A percentile compares a stretch with the other conserved stretches of the same genome.
These are phyloP conservation scores for Battus philenor DNA, from an alignment of 1,140 invertebrate species.

Conservation along the genomic window DNA sequence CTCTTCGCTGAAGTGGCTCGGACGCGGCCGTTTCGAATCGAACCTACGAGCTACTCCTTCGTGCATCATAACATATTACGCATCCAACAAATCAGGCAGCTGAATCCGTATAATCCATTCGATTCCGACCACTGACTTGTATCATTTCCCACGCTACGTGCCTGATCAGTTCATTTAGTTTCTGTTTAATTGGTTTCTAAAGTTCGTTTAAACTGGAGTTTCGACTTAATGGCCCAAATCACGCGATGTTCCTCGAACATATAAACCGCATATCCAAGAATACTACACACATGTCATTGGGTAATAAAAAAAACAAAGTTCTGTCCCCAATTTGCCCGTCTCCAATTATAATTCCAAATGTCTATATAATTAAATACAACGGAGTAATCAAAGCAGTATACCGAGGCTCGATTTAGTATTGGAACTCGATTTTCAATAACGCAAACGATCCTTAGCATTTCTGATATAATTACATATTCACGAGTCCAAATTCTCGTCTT, in stretches of 20 bases:
- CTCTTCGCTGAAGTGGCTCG: constrained; percentile 42
- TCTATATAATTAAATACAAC: no score
- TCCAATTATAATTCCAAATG: no score
- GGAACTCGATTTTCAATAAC: constrained; percentile 19
- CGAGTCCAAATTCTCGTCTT: constrained; percentile 28
- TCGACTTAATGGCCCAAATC: not conserved
- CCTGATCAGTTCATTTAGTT: not conserved
- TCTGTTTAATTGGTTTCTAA: constrained; percentile 6
- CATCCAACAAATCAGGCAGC: not conserved
- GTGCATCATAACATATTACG: constrained; percentile 17
- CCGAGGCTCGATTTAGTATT: constrained; percentile 9
- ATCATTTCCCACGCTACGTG: constrained; percentile 20
- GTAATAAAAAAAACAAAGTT: no score
- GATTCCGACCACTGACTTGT: not conserved
- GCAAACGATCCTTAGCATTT: constrained; percentile 4
- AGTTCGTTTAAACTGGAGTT: not conserved
- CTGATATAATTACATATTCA: constrained; percentile 39
- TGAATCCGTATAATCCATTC: not conserved
- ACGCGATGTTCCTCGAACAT: no score
- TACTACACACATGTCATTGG: no score
- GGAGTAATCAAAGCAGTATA: constrained; percentile 18
- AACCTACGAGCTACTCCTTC: constrained; percentile 15
- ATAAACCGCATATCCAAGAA: no score
- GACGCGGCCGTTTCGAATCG: constrained; percentile 21
- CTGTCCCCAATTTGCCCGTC: no score